phyloP scores from a whole-genome alignment of 2,113 vertebrate species.

The Ahaetulla prasina region DNA sequence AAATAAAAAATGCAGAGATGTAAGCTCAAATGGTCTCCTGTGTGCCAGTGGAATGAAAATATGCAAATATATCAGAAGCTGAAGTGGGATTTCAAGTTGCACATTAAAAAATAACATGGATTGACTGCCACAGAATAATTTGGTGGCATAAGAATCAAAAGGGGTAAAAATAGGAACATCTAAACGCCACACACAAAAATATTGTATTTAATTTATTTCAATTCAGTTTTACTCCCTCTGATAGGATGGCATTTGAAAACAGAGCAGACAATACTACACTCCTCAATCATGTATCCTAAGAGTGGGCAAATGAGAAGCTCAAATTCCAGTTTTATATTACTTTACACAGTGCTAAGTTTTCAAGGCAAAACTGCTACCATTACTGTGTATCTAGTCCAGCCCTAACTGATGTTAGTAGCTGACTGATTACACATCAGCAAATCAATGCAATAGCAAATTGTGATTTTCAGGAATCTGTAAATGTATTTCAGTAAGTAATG shows the following conservation, averaged over 20 bases:
- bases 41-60: neutral
- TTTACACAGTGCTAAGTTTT: neutral
- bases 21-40: neutral
- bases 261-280: neutral
- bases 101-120: neutral
- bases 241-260: neutral
- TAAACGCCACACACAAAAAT: neutral
- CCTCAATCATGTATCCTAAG: neutral
- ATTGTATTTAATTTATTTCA: neutral
- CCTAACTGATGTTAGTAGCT: constrained; percentile 51
- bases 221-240: neutral
- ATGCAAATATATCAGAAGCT: neutral
- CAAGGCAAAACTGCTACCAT: neutral
- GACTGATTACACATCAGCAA: constrained; percentile 43
- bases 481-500: constrained; percentile 56
- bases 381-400: neutral
- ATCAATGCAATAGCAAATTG: constrained; percentile 55
- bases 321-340: neutral
- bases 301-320: too few species aligned
- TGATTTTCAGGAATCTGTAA: constrained; percentile 52
- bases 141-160: neutral
- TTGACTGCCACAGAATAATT: neutral
- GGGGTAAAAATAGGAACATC: neutral
- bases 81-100: neutral
- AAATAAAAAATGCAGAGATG: neutral